Conservation (phyloP, 1,140 invertebrate species). For the Eciton burchellii region DNA sequence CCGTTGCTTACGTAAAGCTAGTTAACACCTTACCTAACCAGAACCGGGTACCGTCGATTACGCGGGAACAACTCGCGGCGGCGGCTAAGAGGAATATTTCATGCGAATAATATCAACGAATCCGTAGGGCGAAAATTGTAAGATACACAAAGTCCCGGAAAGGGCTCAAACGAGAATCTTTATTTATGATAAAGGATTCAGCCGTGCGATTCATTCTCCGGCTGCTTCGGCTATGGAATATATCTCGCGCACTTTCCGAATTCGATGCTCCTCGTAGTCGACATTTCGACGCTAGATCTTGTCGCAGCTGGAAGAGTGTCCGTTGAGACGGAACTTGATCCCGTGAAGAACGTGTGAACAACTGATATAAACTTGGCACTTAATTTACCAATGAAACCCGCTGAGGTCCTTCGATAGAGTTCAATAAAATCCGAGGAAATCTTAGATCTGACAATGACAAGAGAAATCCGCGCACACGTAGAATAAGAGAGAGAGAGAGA, state of each 20-base stretch:
- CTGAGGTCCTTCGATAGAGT: too few species aligned
- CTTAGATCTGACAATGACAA: too few species aligned
- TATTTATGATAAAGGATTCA: not conserved
- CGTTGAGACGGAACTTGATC: too few species aligned
- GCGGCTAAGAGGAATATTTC: slow-evolving; percentile 33
- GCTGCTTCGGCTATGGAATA: not conserved
- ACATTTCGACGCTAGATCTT: too few species aligned
- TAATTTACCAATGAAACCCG: too few species aligned
- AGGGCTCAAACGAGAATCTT: not conserved
- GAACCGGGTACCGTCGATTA: slow-evolving; percentile 41
- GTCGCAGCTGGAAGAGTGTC: too few species aligned
- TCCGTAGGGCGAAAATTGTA: not conserved
- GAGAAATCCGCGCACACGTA: too few species aligned
- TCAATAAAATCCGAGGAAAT: too few species aligned
- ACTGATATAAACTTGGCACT: too few species aligned
- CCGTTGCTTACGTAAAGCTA: slow-evolving; percentile 73
- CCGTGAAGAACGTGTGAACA: too few species aligned
- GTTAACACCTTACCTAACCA: slow-evolving; percentile 68
- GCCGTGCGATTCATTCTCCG: not conserved
- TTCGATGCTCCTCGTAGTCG: too few species aligned
- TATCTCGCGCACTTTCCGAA: not conserved
- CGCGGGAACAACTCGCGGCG: slow-evolving; percentile 38
- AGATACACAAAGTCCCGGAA: slow-evolving; percentile 6
- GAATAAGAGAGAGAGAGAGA: too few species aligned
- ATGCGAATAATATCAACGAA: not conserved